A percentile compares a stretch with the other conserved stretches of the same genome.
These are phyloP conservation scores for Halcyon senegalensis DNA, from an alignment of 2,113 vertebrate species.

Conservation along the genomic window DNA sequence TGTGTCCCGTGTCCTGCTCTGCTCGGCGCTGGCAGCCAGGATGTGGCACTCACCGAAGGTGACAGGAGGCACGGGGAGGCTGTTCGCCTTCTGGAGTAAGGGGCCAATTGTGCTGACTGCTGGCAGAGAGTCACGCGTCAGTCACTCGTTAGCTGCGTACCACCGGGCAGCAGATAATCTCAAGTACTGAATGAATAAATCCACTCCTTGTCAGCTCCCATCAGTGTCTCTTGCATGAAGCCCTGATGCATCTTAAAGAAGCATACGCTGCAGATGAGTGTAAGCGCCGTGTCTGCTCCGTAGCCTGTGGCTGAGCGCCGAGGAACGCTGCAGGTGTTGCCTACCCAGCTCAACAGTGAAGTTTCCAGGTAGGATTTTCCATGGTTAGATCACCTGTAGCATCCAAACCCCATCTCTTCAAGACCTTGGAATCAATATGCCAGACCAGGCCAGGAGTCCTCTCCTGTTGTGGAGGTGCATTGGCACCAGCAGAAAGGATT, in stretches of 20 bases:
- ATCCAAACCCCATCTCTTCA: background rate
- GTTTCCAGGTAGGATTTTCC: background rate
- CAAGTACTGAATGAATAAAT: constrained; percentile 57
- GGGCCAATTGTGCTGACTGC: constrained; percentile 19
- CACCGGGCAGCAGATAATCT: constrained; percentile 38
- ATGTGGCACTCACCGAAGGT: background rate
- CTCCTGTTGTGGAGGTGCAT: background rate
- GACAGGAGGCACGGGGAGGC: background rate
- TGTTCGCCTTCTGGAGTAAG: background rate
- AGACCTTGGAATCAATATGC: background rate
- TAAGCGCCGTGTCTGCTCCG: background rate
- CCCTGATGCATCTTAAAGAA: constrained; percentile 47
- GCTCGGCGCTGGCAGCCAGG: background rate
- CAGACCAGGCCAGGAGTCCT: background rate
- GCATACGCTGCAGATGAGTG: background rate
- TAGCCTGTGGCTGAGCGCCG: background rate
- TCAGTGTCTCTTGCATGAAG: constrained; percentile 42
- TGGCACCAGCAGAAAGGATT: background rate
- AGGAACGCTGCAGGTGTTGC: background rate
- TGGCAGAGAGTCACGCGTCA: constrained; percentile 30
- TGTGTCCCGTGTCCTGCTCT: background rate
- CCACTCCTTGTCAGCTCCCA: constrained; percentile 66
- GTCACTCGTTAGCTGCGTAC: constrained; percentile 25
- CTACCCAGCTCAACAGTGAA: background rate
- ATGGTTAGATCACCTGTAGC: background rate